Evolutionary conservation across 2,113 vertebrate genomes (phyloP).

Genomic region (Bagarius yarrelli): DNA sequence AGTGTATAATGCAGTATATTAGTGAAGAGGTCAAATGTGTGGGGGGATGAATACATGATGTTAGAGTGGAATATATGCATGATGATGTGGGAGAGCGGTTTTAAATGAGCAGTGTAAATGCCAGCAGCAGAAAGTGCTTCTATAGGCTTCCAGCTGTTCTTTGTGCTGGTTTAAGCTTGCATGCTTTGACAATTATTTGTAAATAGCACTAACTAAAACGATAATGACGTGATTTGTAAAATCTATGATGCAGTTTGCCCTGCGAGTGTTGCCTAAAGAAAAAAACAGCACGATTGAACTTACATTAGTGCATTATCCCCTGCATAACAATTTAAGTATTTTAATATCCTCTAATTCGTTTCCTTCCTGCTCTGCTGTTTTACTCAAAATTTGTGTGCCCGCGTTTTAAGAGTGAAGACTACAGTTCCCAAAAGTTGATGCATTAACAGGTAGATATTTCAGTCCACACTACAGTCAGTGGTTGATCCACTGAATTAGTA

Average conservation of each 20-base stretch:
- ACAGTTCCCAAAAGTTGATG: too few species aligned
- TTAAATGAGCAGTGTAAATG: conserved; percentile 39
- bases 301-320: too few species aligned
- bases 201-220: conserved; percentile 10
- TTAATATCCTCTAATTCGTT: too few species aligned
- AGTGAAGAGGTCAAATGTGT: conserved; percentile 43
- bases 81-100: conserved; percentile 39
- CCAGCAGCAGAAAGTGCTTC: conserved; percentile 40
- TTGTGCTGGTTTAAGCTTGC: conserved; percentile 27
- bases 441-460: too few species aligned
- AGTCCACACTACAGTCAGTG: too few species aligned
- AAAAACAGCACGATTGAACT: neutral
- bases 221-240: neutral
- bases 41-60: conserved; percentile 32
- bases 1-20: conserved; percentile 39
- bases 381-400: too few species aligned
- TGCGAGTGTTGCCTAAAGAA: neutral
- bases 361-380: too few species aligned
- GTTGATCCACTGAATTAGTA: too few species aligned
- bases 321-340: neutral
- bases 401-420: too few species aligned
- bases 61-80: conserved; percentile 44
- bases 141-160: conserved; percentile 46
- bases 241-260: neutral
- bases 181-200: conserved; percentile 4